These are phyloP conservation scores for Helicorthomorpha holstii DNA, from an alignment of 1,140 invertebrate genomes.

Conservation along the genomic window DNA sequence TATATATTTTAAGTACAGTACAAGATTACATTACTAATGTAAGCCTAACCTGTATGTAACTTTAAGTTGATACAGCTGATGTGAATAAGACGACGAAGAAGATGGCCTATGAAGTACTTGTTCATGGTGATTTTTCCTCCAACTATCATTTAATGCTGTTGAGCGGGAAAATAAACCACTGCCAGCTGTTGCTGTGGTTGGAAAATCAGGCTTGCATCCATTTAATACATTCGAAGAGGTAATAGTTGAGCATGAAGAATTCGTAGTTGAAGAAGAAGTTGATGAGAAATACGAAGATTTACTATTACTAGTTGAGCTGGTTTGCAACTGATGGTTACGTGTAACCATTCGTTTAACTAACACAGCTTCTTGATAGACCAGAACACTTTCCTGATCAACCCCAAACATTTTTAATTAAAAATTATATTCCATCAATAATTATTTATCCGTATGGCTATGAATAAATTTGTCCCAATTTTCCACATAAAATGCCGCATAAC, in stretches of 20 bases:
- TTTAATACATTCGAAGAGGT: too few species aligned
- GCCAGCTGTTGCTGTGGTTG: not conserved
- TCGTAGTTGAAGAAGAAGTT: too few species aligned
- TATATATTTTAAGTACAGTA: too few species aligned
- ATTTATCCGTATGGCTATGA: too few species aligned
- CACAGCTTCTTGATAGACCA: constrained; percentile 14
- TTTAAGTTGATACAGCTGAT: not conserved
- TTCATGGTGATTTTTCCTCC: too few species aligned
- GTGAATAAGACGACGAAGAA: not conserved
- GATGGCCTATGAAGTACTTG: too few species aligned
- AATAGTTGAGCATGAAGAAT: too few species aligned
- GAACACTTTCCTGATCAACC: constrained; percentile 11
- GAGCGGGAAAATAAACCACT: not conserved
- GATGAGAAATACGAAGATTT: too few species aligned
- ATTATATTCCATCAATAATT: not conserved
- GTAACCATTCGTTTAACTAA: constrained; percentile 4
- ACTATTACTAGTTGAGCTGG: not conserved
- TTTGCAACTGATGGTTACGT: not conserved
- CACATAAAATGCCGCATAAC: too few species aligned
- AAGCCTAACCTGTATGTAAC: not conserved
- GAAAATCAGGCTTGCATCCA: too few species aligned
- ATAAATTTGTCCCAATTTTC: too few species aligned
- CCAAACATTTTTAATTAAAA: constrained; percentile 10
- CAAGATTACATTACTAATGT: too few species aligned
- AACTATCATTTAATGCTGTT: not conserved